Base-by-base conservation (phyloP, 2,888 invertebrate species). In the Oegoconia quadripuncta region DNA sequence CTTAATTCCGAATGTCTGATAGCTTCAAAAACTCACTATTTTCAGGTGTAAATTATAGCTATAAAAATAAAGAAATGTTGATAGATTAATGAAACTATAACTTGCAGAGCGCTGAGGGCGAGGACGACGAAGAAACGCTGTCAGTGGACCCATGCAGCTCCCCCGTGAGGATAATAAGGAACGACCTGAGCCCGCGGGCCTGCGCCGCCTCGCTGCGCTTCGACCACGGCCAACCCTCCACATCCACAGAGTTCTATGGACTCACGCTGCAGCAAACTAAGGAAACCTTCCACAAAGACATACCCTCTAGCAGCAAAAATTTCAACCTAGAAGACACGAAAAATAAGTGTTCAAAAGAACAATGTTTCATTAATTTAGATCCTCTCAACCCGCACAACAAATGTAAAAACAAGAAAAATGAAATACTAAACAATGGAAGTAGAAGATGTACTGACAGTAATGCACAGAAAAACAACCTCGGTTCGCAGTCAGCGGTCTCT, bases 71-170 rank as follows among this genome's bases (percentile, higher is more conserved):
- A 4, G 20, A 8, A 6, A 6, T 20, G 20, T 4, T 8, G 20
- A 20, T 20, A 20, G 20, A 20, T 20, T 20, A 6, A 20, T 6
- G 8, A 20, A n/a, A n/a, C n/a, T n/a, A n/a, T n/a, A n/a, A n/a
- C 13, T 49, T 23, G 12, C 59, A 80, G 82, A 79, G 80, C 45
- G 86, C 89, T 9, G 90, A 89, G 60, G 87, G 84, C 12, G 91
- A 90, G 52, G 90, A 90, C 41, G 90, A 90, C 45, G 89, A 88
- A 55, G 86, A 89, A 39, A 90, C 90, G 0, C 58, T 90, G 9
- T 90, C 90, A 26, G 77, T 74, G 12, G 90, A 89, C 35, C 80
- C 86, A 0, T 84, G 79, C 48, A 70, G 60, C 53, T 78, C 80
- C 1, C 76, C 82, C 32, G 76, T 75, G 44, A 69, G 49, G 42